Conservation (phyloP, 2,797 vertebrate genomes). For the Gadopsis marmoratus region DNA sequence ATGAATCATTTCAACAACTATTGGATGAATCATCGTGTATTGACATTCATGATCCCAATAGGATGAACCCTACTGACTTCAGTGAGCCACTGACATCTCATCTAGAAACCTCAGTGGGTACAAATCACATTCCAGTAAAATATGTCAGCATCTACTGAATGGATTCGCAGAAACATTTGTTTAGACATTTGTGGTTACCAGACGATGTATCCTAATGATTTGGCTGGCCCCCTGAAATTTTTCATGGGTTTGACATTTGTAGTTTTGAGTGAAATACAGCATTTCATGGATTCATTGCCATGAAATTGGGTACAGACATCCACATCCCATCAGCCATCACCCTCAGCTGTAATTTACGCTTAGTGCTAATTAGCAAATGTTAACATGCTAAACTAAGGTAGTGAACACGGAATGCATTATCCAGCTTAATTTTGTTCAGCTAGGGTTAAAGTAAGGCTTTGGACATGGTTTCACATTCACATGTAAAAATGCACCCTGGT, state of each 20-base stretch:
- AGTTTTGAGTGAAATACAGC: too few relatives aligned
- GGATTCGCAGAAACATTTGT: background rate
- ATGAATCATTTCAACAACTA: background rate
- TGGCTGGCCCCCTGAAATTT: background rate
- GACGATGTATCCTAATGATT: background rate
- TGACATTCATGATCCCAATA: background rate
- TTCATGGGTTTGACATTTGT: background rate
- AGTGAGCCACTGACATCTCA: background rate
- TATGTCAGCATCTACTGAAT: background rate
- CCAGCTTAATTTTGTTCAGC: background rate
- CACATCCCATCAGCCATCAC: background rate
- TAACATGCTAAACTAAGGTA: background rate
- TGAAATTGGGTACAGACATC: background rate
- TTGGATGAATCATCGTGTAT: background rate
- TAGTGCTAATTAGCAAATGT: background rate
- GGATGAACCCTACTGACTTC: background rate
- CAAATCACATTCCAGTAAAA: background rate
- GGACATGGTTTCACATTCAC: background rate
- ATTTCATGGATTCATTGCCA: background rate
- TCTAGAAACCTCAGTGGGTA: background rate
- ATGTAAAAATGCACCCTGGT: background rate
- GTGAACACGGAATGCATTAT: background rate
- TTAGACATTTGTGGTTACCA: background rate
- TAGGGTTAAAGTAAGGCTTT: too few relatives aligned
- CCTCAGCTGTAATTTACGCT: background rate